Conservation (phyloP, 2,888 invertebrate genomes). For the Drosophila meridionalis region DNA sequence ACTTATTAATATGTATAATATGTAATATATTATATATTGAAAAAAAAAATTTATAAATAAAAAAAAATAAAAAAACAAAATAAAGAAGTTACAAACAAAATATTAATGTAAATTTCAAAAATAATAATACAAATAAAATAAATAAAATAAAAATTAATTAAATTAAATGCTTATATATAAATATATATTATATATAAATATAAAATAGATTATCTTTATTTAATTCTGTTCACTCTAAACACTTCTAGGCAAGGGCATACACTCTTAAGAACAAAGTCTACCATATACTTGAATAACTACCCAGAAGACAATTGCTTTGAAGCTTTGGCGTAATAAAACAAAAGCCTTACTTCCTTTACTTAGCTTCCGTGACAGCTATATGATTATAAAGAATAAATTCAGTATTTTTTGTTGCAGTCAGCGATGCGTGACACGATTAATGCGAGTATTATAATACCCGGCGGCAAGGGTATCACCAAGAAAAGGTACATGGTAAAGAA, state of each 20-base stretch:
- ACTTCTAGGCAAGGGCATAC: background rate
- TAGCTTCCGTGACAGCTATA: background rate
- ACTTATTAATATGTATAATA: no score
- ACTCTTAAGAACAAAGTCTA: background rate
- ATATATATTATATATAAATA: background rate
- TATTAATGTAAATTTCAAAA: no score
- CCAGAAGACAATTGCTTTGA: background rate
- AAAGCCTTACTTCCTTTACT: background rate
- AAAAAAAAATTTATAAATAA: no score
- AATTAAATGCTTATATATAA: background rate
- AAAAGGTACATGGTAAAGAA: constrained; percentile 28
- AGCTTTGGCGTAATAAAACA: background rate
- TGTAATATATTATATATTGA: no score
- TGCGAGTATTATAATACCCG: constrained; percentile 11
- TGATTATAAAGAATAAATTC: background rate
- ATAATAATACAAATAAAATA: no score
- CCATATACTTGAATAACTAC: background rate
- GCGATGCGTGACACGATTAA: constrained; percentile 1
- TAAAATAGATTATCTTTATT: background rate
- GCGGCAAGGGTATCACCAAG: constrained; percentile 2
- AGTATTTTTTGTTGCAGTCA: background rate
- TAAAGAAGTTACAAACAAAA: no score
- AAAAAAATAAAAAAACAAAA: no score
- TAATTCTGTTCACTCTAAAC: background rate
- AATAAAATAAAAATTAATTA: no score